Evolutionary conservation across 2,113 vertebrate genomes (phyloP).

Genomic region (Poeciliopsis retropinna): DNA sequence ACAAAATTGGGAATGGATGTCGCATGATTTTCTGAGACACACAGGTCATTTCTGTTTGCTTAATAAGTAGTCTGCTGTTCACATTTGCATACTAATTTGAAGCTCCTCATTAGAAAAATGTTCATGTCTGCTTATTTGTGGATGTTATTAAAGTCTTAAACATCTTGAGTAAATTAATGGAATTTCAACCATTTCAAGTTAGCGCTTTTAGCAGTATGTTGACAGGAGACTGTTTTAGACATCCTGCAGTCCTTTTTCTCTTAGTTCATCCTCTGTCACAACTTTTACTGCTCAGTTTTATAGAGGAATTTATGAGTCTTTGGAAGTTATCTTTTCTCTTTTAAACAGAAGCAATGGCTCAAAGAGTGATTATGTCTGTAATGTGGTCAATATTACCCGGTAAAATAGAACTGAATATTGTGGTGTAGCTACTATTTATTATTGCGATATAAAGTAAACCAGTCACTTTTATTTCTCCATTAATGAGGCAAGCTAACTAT

Average conservation of each 20-base stretch:
- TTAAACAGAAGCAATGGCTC: not conserved
- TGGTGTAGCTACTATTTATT: too few relatives aligned
- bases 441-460: too few relatives aligned
- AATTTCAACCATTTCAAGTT: slow-evolving; percentile 26
- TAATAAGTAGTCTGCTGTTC: slow-evolving; percentile 12
- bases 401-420: too few relatives aligned
- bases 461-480: too few relatives aligned
- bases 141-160: slow-evolving; percentile 39
- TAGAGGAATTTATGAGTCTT: not conserved
- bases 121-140: slow-evolving; percentile 39
- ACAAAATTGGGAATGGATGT: not conserved
- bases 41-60: slow-evolving; percentile 19
- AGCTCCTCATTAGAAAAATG: slow-evolving; percentile 46
- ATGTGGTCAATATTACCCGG: not conserved
- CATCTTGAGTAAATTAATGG: slow-evolving; percentile 36
- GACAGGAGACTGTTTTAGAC: not conserved
- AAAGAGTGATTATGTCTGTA: not conserved
- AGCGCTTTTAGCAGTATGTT: slow-evolving; percentile 2
- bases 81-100: slow-evolving; percentile 53
- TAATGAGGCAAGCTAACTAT: too few relatives aligned
- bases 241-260: slow-evolving; percentile 7
- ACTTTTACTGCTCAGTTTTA: not conserved
- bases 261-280: not conserved
- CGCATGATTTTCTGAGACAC: not conserved
- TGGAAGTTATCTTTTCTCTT: not conserved